These are phyloP conservation scores for Bubo blakistoni DNA, from an alignment of 2,113 vertebrate genomes.

Conservation along the genomic window DNA sequence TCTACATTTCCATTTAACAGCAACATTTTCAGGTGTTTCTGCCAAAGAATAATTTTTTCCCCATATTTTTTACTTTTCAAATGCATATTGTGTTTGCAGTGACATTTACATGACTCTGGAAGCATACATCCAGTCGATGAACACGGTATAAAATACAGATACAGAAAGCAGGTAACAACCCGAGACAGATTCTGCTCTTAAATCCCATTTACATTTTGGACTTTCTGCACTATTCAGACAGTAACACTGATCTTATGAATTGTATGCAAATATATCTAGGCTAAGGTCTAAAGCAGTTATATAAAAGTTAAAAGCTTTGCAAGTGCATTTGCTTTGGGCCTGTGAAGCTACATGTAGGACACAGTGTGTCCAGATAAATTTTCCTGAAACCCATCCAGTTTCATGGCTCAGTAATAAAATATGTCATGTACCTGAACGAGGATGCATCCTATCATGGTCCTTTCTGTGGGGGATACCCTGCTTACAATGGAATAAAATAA, in stretches of 20 bases:
- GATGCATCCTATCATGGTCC: not conserved
- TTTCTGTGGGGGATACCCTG: fast-evolving
- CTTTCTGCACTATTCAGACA: not conserved
- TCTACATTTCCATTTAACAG: not conserved
- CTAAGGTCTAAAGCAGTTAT: not conserved
- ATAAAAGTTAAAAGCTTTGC: not conserved
- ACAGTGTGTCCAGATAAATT: not conserved
- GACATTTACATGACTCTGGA: not conserved
- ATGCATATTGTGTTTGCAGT: not conserved
- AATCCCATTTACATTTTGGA: not conserved
- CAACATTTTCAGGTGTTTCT: not conserved
- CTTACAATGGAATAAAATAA: not conserved
- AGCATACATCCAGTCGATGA: not conserved
- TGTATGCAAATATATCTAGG: not conserved
- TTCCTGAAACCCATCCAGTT: not conserved
- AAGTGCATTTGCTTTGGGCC: not conserved
- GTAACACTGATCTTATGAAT: not conserved
- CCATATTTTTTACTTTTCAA: not conserved
- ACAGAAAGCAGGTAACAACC: not conserved
- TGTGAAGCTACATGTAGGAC: not conserved
- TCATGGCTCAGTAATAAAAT: not conserved
- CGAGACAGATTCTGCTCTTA: not conserved
- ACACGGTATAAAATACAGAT: not conserved
- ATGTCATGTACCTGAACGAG: fast-evolving
- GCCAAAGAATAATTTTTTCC: not conserved